A percentile compares a stretch with the other conserved stretches of the same genome.
These are phyloP conservation scores for Strix uralensis DNA, from an alignment of 2,113 vertebrate genomes.

Conservation along the genomic window DNA sequence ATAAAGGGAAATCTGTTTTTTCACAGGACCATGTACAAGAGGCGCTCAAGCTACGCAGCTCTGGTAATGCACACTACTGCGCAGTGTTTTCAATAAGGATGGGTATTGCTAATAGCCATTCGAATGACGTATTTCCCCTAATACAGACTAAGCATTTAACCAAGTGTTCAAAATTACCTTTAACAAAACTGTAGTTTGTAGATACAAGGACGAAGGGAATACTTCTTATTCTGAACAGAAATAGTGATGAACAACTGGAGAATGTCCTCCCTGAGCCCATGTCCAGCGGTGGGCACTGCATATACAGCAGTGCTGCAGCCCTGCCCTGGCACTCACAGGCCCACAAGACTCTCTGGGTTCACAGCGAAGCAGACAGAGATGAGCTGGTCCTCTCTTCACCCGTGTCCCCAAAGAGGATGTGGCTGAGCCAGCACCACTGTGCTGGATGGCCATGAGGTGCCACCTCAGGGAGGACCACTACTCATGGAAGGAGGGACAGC, in stretches of 20 bases:
- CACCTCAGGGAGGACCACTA: not conserved
- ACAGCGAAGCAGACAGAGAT: not conserved
- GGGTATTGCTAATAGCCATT: not conserved
- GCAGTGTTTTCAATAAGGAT: not conserved
- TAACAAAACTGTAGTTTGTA: not conserved
- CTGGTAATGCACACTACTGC: fast-evolving
- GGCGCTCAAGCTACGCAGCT: not conserved
- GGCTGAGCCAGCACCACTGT: not conserved
- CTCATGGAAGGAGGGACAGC: not conserved
- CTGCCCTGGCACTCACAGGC: not conserved
- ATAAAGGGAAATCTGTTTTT: not conserved
- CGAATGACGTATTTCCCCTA: not conserved
- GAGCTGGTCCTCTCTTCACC: not conserved
- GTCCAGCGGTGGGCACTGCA: not conserved
- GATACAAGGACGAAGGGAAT: not conserved
- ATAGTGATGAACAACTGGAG: not conserved
- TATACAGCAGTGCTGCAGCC: fast-evolving
- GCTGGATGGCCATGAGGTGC: not conserved
- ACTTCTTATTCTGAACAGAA: not conserved
- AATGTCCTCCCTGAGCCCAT: not conserved
- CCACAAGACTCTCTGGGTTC: not conserved
- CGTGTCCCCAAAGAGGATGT: fast-evolving
- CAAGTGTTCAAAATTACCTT: not conserved
- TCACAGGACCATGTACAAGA: not conserved
- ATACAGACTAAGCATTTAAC: not conserved